A percentile compares a stretch with the other conserved stretches of the same genome.
These are phyloP conservation scores for Brachyistius frenatus DNA, from an alignment of 2,113 vertebrate species.

Conservation along the genomic window DNA sequence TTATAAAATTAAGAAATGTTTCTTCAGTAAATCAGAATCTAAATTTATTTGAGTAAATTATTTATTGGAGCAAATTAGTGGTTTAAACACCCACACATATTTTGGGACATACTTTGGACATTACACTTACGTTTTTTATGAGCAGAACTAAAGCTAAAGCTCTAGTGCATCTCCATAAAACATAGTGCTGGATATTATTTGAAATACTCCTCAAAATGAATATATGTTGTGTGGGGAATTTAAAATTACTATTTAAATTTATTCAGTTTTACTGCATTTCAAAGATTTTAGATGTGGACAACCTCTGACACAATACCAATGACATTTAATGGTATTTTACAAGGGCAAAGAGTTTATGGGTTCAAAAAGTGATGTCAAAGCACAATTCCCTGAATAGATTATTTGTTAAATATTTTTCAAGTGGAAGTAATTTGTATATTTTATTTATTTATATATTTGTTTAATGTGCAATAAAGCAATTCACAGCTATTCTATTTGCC, in stretches of 20 bases:
- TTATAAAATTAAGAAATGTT: slow-evolving; percentile 35
- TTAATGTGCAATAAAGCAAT: no score
- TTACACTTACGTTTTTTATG: slow-evolving; percentile 19
- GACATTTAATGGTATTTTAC: slow-evolving; percentile 56
- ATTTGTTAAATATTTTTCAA: background rate
- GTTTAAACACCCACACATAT: slow-evolving; percentile 21
- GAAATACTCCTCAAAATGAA: background rate
- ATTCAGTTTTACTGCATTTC: slow-evolving; percentile 20
- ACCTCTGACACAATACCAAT: slow-evolving; percentile 43
- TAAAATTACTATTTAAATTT: background rate
- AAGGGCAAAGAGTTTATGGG: slow-evolving; percentile 17
- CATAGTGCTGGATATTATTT: slow-evolving; percentile 2
- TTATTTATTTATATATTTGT: background rate
- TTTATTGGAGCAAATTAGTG: slow-evolving; percentile 9
- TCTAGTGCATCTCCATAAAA: slow-evolving; percentile 28
- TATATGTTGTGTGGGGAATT: background rate
- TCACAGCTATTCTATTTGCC: no score
- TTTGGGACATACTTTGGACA: slow-evolving; percentile 45
- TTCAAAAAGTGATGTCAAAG: slow-evolving; percentile 32
- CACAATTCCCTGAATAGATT: background rate
- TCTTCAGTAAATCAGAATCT: slow-evolving; percentile 13
- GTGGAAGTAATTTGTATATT: background rate
- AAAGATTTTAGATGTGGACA: slow-evolving; percentile 37
- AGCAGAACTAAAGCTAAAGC: slow-evolving; percentile 17
- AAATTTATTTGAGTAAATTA: slow-evolving; percentile 22